phyloP scores from a whole-genome alignment of 2,888 invertebrate species.

The Eristalis arbustorum region DNA sequence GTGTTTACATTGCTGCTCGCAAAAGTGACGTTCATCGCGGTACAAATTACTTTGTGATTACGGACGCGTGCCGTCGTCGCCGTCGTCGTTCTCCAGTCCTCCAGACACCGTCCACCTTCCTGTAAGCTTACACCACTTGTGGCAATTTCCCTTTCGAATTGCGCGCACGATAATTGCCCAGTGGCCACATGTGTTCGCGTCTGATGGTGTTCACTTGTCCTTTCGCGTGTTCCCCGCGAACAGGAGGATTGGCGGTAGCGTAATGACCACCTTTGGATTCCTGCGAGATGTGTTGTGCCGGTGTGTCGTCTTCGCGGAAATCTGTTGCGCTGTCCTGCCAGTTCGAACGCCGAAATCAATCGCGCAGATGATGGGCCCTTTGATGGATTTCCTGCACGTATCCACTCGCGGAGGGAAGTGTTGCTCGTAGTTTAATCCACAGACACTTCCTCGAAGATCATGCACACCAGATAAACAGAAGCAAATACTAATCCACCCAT shows the following conservation, averaged over 20 bases:
- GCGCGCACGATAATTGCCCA: slow-evolving; percentile 60
- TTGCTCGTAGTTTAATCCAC: slow-evolving; percentile 29
- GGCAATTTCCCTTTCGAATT: slow-evolving; percentile 61
- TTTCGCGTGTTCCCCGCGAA: not conserved
- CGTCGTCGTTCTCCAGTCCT: too few relatives aligned
- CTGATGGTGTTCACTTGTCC: not conserved
- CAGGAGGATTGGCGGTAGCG: slow-evolving; percentile 41
- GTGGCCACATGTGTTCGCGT: slow-evolving; percentile 43
- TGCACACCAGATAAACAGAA: slow-evolving; percentile 42
- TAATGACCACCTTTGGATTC: slow-evolving; percentile 68
- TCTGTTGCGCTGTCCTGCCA: slow-evolving; percentile 23
- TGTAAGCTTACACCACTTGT: slow-evolving; percentile 57
- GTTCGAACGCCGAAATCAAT: slow-evolving; percentile 21
- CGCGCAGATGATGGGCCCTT: slow-evolving; percentile 51
- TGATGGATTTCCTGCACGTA: not conserved
- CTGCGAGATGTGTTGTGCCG: slow-evolving; percentile 13
- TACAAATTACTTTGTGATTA: slow-evolving; percentile 70
- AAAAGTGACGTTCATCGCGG: slow-evolving; percentile 66
- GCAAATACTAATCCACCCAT: slow-evolving; percentile 47
- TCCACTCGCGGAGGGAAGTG: slow-evolving; percentile 48
- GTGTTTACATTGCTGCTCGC: slow-evolving; percentile 66
- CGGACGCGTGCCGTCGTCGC: slow-evolving; percentile 51
- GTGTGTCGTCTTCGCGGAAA: slow-evolving; percentile 36
- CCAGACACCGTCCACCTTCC: not conserved
- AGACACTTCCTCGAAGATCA: slow-evolving; percentile 10